phyloP scores from a whole-genome alignment of 1,140 invertebrate genomes.

The Drosophila ohnishii region DNA sequence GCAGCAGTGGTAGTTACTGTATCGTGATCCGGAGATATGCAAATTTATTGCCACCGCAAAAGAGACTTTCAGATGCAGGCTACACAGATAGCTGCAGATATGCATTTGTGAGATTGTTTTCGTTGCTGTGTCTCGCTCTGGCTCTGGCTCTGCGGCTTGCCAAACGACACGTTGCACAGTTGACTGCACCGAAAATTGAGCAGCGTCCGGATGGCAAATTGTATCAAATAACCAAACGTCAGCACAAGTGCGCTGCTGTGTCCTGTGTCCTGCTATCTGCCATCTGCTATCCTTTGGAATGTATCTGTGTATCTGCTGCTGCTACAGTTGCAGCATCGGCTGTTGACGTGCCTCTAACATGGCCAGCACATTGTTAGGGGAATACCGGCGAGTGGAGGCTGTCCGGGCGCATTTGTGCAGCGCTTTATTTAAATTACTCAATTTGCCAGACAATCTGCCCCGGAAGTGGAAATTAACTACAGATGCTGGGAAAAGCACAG shows the following conservation, averaged over 20 bases:
- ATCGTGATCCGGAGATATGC: slow-evolving; percentile 39
- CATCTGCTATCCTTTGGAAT: slow-evolving; percentile 24
- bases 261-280: slow-evolving; percentile 5
- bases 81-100: slow-evolving; percentile 19
- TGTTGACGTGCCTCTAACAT: slow-evolving; percentile 45
- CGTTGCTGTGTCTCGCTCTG: slow-evolving; percentile 5
- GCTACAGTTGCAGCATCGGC: slow-evolving; percentile 15
- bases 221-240: slow-evolving; percentile 54
- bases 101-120: slow-evolving; percentile 39
- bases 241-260: slow-evolving; percentile 39
- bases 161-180: slow-evolving; percentile 44
- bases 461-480: slow-evolving; percentile 58
- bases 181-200: slow-evolving; percentile 54
- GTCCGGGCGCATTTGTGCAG: slow-evolving; percentile 49
- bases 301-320: slow-evolving; percentile 29
- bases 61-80: slow-evolving; percentile 16
- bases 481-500: slow-evolving; percentile 27
- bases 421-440: slow-evolving; percentile 71
- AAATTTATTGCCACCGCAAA: slow-evolving; percentile 52
- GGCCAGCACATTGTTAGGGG: slow-evolving; percentile 38
- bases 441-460: slow-evolving; percentile 60
- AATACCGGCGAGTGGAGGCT: slow-evolving; percentile 21
- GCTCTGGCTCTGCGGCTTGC: slow-evolving; percentile 30
- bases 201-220: slow-evolving; percentile 59
- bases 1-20: slow-evolving; percentile 18